Conservation (phyloP, 2,888 invertebrate species). For the Rotaria socialis region DNA sequence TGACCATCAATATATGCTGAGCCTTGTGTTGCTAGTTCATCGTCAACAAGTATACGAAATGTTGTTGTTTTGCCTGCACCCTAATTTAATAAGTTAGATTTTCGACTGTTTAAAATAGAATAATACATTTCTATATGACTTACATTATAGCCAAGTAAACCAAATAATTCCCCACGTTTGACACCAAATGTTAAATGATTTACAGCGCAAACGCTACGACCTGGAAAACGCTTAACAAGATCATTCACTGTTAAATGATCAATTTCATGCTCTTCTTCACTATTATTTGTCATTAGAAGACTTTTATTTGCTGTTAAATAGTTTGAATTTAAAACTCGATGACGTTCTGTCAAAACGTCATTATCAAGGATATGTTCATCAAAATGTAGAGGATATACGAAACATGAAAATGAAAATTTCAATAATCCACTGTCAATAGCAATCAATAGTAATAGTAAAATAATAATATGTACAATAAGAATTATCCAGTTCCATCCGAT, state of each 20-base stretch:
- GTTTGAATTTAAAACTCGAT: background rate
- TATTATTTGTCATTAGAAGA: background rate
- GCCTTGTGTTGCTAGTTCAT: constrained; percentile 5
- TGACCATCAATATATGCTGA: constrained; percentile 24
- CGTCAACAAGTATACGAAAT: constrained; percentile 29
- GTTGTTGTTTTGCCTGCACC: constrained; percentile 29
- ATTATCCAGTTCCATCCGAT: background rate
- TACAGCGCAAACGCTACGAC: background rate
- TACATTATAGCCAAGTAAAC: constrained; percentile 9
- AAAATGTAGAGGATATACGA: background rate
- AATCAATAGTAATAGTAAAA: background rate
- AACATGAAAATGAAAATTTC: background rate
- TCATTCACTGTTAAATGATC: constrained; percentile 22
- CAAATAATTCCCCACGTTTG: constrained; percentile 8
- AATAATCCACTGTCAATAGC: background rate
- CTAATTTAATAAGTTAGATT: background rate
- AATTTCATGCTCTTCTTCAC: background rate
- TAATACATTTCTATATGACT: background rate
- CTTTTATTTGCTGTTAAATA: background rate
- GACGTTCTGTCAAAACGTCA: constrained; percentile 26
- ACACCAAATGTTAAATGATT: constrained; percentile 36
- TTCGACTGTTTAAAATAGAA: background rate
- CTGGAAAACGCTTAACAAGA: background rate
- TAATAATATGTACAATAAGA: background rate
- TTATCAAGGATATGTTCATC: background rate